Percentiles rank a stretch among this genome's conserved stretches.
These are phyloP conservation scores for Quadroppia sp. DNA, from an alignment of 2,888 invertebrate species.

Conservation along the genomic window DNA sequence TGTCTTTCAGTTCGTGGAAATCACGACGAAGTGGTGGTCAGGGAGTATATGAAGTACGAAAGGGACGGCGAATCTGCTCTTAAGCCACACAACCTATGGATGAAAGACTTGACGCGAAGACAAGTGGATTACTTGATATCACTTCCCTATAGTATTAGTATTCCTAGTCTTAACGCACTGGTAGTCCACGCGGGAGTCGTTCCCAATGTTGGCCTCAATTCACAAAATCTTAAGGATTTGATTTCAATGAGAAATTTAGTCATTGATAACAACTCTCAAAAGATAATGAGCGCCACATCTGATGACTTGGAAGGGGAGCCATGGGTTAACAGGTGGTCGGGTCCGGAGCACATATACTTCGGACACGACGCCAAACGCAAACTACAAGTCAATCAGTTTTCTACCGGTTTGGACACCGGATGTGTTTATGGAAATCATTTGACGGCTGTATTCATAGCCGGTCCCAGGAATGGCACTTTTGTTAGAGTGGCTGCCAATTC, in stretches of 20 bases:
- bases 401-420: slow-evolving; percentile 54
- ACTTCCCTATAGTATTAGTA: slow-evolving; percentile 52
- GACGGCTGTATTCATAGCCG: slow-evolving; percentile 50
- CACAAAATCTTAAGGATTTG: slow-evolving; percentile 50
- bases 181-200: slow-evolving; percentile 53
- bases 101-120: slow-evolving; percentile 49
- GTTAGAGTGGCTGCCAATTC: slow-evolving; percentile 43
- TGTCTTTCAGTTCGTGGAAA: slow-evolving; percentile 51
- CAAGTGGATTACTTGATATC: slow-evolving; percentile 51
- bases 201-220: slow-evolving; percentile 50
- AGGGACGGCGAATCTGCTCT: slow-evolving; percentile 45
- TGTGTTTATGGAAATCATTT: slow-evolving; percentile 52
- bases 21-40: slow-evolving; percentile 51
- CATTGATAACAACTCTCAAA: slow-evolving; percentile 34
- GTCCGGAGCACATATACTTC: slow-evolving; percentile 54
- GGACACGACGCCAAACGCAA: slow-evolving; percentile 53
- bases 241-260: slow-evolving; percentile 52
- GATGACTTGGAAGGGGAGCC: slow-evolving; percentile 48
- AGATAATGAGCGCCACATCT: neutral
- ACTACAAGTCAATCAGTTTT: slow-evolving; percentile 50
- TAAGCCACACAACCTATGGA: slow-evolving; percentile 50
- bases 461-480: slow-evolving; percentile 45
- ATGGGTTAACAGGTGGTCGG: slow-evolving; percentile 52
- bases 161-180: slow-evolving; percentile 50
- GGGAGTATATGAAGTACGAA: slow-evolving; percentile 47